A percentile compares a stretch with the other conserved stretches of the same genome.
Evolutionary conservation across 35 echinoderm and acorn worm genomes (phyloP).

Genomic region (Hemicentrotus pulcherrimus): DNA sequence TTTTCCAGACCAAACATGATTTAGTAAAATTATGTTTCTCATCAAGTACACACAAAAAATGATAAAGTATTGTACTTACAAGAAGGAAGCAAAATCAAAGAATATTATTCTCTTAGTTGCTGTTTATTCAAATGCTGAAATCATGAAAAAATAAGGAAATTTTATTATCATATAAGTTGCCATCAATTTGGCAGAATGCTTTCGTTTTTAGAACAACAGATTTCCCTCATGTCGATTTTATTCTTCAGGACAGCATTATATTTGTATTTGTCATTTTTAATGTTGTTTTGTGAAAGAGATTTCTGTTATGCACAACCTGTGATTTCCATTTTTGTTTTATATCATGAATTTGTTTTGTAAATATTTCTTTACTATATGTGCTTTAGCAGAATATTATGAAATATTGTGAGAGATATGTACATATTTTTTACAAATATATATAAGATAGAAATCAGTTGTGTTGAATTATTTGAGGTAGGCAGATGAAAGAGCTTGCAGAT

Average conservation of each 20-base stretch:
- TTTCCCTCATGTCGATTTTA: neutral
- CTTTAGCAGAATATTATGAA: conserved; percentile 19
- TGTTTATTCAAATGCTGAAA: neutral
- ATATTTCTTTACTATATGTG: neutral
- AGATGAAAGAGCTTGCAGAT: neutral
- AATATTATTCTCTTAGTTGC: neutral
- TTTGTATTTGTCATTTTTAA: conserved; percentile 12
- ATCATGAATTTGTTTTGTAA: neutral
- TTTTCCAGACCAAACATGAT: neutral
- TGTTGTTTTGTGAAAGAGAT: neutral
- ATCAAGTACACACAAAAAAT: neutral
- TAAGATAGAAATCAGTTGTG: neutral
- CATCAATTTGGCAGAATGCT: neutral
- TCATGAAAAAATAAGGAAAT: neutral
- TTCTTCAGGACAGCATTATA: neutral
- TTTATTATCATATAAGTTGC: neutral
- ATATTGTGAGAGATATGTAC: conserved; percentile 3
- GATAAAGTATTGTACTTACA: neutral
- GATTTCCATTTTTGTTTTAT: neutral
- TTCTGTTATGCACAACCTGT: neutral
- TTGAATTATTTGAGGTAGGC: neutral
- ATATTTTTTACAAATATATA: conserved; percentile 6
- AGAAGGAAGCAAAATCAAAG: neutral
- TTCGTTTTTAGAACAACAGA: neutral
- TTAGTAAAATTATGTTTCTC: neutral